These are phyloP conservation scores for Craseonycteris thonglongyai DNA, from an alignment of 2,113 vertebrate species.

Conservation along the genomic window DNA sequence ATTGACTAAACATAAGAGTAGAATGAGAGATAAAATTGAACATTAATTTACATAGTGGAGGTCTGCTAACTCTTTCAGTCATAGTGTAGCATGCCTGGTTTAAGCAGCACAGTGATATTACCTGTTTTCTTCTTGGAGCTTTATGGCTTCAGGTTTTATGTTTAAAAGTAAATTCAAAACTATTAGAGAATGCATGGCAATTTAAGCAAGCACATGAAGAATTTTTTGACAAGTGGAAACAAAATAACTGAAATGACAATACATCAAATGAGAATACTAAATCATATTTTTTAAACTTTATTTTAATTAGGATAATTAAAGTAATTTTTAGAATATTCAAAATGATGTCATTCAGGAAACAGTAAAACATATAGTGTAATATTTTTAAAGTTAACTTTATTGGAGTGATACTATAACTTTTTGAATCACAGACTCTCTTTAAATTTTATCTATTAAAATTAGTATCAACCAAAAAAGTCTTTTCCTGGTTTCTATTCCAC, in stretches of 20 bases:
- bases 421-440: neutral
- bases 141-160: neutral
- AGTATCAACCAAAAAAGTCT: neutral
- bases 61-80: neutral
- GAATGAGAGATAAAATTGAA: neutral
- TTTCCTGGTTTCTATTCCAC: neutral
- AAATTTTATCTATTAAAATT: neutral
- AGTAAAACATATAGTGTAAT: too few relatives aligned
- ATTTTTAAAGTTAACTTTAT: too few relatives aligned
- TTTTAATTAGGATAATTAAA: neutral
- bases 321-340: neutral
- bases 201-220: neutral
- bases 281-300: neutral
- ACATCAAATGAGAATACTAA: neutral
- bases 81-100: neutral
- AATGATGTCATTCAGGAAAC: neutral
- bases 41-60: neutral
- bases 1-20: neutral
- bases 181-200: neutral
- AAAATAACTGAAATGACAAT: neutral
- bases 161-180: neutral
- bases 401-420: too few relatives aligned
- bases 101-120: neutral
- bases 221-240: neutral
- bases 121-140: neutral